Conservation (phyloP, 1,140 invertebrate genomes). For the Macrobrachium rosenbergii region DNA sequence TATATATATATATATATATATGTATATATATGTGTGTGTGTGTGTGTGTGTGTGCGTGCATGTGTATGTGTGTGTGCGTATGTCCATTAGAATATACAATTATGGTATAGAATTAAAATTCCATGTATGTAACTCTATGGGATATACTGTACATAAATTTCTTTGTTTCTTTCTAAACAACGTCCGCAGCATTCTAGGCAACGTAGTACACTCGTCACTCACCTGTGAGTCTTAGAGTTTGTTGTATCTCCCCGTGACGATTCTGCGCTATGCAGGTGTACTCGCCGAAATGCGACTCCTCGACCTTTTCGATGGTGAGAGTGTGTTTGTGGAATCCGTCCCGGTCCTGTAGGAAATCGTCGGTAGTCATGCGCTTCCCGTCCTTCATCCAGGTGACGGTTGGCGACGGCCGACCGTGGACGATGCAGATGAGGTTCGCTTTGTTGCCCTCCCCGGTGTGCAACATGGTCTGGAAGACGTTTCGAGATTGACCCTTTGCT, state of each 20-base stretch:
- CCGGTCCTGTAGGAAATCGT: background rate
- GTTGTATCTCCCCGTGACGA: background rate
- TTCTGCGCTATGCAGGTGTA: background rate
- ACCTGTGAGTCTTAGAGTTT: background rate
- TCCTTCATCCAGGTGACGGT: conserved; percentile 82
- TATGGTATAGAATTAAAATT: too few species aligned
- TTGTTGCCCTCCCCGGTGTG: conserved; percentile 81
- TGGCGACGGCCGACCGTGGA: conserved; percentile 70
- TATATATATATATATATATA: too few species aligned
- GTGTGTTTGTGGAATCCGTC: conserved; percentile 12
- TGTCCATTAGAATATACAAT: too few species aligned
- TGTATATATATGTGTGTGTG: too few species aligned
- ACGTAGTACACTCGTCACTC: background rate
- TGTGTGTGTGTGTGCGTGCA: too few species aligned
- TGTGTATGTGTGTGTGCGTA: too few species aligned
- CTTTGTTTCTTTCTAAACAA: too few species aligned
- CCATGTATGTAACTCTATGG: too few species aligned
- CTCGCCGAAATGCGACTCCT: background rate
- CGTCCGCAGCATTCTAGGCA: too few species aligned
- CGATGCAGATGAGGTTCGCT: conserved; percentile 80
- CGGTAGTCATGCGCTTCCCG: conserved; percentile 59
- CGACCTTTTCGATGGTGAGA: conserved; percentile 4
- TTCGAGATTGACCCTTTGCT: background rate
- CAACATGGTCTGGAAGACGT: conserved; percentile 67
- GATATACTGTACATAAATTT: too few species aligned